phyloP scores from a whole-genome alignment of 2,888 invertebrate genomes.

The Habrosyne pyritoides region DNA sequence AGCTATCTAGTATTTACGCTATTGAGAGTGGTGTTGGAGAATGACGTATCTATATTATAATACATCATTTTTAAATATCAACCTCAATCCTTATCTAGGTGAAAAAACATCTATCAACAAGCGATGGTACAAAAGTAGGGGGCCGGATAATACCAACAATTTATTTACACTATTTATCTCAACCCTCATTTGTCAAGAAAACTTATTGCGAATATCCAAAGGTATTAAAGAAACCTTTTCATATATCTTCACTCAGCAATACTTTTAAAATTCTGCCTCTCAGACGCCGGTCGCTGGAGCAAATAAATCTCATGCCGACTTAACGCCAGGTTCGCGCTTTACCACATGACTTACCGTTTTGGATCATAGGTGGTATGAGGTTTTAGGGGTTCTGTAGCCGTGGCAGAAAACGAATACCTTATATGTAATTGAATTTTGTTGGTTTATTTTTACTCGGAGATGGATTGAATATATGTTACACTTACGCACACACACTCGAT shows the following conservation, averaged over 20 bases:
- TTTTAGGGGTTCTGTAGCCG: too few relatives aligned
- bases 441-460: too few relatives aligned
- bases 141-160: neutral
- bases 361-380: neutral
- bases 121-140: neutral
- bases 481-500: too few relatives aligned
- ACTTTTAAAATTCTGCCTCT: neutral
- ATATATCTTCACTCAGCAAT: neutral
- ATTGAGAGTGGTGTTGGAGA: too few relatives aligned
- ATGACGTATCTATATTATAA: too few relatives aligned
- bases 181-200: neutral
- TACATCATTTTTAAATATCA: too few relatives aligned
- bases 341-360: neutral
- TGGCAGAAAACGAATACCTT: too few relatives aligned
- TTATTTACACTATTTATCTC: neutral
- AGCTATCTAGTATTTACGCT: too few relatives aligned
- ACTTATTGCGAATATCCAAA: neutral
- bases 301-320: conserved; percentile 1
- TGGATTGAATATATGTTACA: too few relatives aligned
- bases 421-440: too few relatives aligned
- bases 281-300: neutral
- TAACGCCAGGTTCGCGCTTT: neutral
- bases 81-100: too few relatives aligned
- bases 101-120: too few relatives aligned
- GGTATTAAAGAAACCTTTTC: neutral